Percentiles rank a stretch among this genome's conserved stretches.
These are phyloP conservation scores for Rousettus leschenaultii DNA, from an alignment of 2,113 vertebrate genomes.

Conservation along the genomic window DNA sequence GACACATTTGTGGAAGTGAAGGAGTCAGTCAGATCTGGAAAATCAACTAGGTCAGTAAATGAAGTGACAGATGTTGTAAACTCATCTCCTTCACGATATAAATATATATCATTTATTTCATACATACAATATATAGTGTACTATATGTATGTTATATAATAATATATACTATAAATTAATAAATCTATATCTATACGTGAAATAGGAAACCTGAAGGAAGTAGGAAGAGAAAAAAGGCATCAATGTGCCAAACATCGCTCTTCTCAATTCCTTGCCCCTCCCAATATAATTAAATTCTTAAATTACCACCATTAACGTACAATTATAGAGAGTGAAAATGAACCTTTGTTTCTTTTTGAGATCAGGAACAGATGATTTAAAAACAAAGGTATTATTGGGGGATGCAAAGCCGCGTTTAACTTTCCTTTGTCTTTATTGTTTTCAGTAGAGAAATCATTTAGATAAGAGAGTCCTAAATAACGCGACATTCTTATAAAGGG, in stretches of 20 bases:
- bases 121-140: not conserved
- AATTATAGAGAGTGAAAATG: not conserved
- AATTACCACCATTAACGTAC: not conserved
- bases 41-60: not conserved
- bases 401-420: not conserved
- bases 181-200: not conserved
- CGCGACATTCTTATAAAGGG: not conserved
- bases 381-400: not conserved
- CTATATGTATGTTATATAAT: not conserved
- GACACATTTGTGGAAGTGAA: not conserved
- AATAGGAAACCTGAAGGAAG: not conserved
- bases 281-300: not conserved
- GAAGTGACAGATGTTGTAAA: not conserved
- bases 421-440: not conserved
- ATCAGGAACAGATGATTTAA: not conserved
- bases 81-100: not conserved
- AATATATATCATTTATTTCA: not conserved
- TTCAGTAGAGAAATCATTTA: not conserved
- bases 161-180: not conserved
- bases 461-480: not conserved
- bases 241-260: not conserved
- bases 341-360: not conserved
- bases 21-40: slow-evolving; percentile 6
- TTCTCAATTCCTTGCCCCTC: not conserved
- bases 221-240: not conserved